Conservation (phyloP, 2,797 vertebrate genomes). For the Moxostoma hubbsi region DNA sequence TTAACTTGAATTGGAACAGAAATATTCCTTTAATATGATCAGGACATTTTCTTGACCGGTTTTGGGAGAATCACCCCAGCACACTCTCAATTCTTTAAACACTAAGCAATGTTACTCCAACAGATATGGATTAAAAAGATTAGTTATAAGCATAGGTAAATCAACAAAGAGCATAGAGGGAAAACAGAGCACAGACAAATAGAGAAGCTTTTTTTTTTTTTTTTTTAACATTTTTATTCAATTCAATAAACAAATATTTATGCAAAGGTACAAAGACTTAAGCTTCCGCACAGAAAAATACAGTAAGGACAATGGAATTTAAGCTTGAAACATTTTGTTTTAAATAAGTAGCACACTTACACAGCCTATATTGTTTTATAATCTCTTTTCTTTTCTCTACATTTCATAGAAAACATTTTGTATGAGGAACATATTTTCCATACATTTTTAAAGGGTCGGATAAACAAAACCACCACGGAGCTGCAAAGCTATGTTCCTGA, state of each 20-base stretch:
- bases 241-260: conserved; percentile 89
- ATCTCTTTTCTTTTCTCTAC: conserved; percentile 57
- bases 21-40: too few relatives aligned
- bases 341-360: conserved; percentile 69
- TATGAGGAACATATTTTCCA: conserved; percentile 66
- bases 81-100: too few relatives aligned
- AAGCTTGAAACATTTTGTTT: conserved; percentile 71
- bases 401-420: conserved; percentile 74
- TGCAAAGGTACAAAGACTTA: conserved; percentile 91
- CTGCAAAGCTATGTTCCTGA: conserved; percentile 72
- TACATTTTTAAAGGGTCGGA: conserved; percentile 76
- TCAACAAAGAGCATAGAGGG: too few relatives aligned
- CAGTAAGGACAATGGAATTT: conserved; percentile 71
- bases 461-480: conserved; percentile 68
- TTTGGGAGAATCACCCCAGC: too few relatives aligned
- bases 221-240: conserved; percentile 77
- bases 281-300: conserved; percentile 81
- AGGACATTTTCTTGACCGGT: too few relatives aligned
- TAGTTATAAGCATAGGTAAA: too few relatives aligned
- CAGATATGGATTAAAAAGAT: too few relatives aligned
- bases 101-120: background rate
- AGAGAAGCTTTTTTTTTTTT: conserved; percentile 51
- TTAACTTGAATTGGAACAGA: too few relatives aligned
- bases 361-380: conserved; percentile 69
- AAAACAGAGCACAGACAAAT: conserved; percentile 8